These are phyloP conservation scores for Amaurobius ferox DNA, from an alignment of 2,888 invertebrate species.

Conservation along the genomic window DNA sequence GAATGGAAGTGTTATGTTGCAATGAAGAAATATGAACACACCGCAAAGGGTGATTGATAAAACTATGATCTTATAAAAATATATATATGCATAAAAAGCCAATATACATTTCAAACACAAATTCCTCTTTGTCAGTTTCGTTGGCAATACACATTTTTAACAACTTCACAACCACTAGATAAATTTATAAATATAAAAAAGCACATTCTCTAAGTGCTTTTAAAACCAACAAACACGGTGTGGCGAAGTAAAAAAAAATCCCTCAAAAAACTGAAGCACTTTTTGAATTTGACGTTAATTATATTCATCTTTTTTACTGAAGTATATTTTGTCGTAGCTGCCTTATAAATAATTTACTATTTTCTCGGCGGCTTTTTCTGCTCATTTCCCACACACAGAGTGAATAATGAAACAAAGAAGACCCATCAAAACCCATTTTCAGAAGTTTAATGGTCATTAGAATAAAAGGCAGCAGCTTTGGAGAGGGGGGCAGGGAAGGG, in stretches of 20 bases:
- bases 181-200: no score
- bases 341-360: conserved; percentile 11
- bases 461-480: conserved; percentile 26
- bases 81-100: no score
- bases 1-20: no score
- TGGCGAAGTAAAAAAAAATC: background rate
- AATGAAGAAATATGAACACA: no score
- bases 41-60: no score
- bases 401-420: conserved; percentile 35
- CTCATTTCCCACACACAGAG: background rate
- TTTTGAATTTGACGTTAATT: conserved; percentile 11
- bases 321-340: background rate
- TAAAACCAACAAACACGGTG: background rate
- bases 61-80: no score
- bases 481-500: background rate
- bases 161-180: no score
- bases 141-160: no score
- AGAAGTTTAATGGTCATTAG: conserved; percentile 29
- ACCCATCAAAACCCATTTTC: conserved; percentile 25
- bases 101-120: no score
- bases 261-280: background rate
- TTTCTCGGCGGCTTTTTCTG: background rate
- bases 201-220: no score
- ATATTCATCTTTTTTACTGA: background rate
- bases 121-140: no score